Evolutionary conservation across 2,113 vertebrate species (phyloP).

Genomic region (Micromys minutus): DNA sequence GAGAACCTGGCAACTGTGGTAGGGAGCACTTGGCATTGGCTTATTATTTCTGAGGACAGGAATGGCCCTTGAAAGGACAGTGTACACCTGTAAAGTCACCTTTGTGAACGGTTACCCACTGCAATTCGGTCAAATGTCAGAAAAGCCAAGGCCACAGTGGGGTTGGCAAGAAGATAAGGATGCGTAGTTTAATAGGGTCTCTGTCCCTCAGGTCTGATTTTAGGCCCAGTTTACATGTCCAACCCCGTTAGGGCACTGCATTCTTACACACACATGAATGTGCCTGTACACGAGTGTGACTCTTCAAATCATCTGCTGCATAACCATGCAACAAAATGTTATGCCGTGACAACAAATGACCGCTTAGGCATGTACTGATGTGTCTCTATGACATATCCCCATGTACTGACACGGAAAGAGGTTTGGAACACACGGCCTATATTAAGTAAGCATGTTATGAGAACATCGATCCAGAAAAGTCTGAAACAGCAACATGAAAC

Average conservation of each 20-base stretch:
- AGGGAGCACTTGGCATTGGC: background rate
- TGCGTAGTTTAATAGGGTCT: background rate
- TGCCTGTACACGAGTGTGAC: background rate
- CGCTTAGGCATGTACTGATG: background rate
- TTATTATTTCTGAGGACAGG: background rate
- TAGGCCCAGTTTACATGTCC: background rate
- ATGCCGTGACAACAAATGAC: background rate
- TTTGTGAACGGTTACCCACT: background rate
- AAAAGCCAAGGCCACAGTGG: background rate
- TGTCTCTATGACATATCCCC: background rate
- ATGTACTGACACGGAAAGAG: background rate
- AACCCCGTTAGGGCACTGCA: background rate
- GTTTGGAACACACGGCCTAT: background rate
- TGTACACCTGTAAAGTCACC: background rate
- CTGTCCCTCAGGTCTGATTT: background rate
- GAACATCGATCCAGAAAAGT: background rate
- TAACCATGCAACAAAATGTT: background rate
- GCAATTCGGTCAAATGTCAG: conserved; percentile 25
- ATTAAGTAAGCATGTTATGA: conserved; percentile 24
- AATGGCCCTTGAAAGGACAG: conserved; percentile 17
- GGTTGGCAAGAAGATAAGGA: fast-evolving
- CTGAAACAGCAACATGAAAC: conserved; percentile 8
- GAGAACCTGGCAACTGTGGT: background rate
- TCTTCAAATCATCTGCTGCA: background rate
- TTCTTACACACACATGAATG: background rate